Evolutionary conservation across 2,888 invertebrate species (phyloP).

Genomic region (Gisinianus flammeolus): DNA sequence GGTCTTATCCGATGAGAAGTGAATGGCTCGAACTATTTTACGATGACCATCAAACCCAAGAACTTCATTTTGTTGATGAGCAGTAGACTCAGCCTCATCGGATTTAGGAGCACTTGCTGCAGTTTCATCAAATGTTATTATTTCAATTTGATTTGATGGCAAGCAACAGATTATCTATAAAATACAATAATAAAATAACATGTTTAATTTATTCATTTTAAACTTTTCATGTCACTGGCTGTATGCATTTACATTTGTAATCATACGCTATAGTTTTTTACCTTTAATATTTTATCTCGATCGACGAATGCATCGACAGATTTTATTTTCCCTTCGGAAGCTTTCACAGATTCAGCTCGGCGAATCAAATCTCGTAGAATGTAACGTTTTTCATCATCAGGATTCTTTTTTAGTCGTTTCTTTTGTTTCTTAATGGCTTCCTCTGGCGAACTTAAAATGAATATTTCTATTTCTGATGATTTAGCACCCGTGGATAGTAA

Average conservation of each 20-base stretch:
- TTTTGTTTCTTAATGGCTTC: constrained; percentile 73
- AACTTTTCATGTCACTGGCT: no score
- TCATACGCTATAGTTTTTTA: constrained; percentile 55
- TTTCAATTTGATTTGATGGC: constrained; percentile 57
- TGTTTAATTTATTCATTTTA: background rate
- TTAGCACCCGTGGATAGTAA: constrained; percentile 49
- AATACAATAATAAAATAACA: background rate
- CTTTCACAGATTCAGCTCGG: constrained; percentile 60
- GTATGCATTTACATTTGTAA: no score
- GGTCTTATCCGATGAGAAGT: constrained; percentile 89
- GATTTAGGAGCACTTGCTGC: background rate
- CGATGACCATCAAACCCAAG: constrained; percentile 75
- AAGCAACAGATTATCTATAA: constrained; percentile 53
- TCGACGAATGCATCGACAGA: constrained; percentile 74
- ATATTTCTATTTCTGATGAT: constrained; percentile 72
- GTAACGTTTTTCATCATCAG: constrained; percentile 56
- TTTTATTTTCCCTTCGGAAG: constrained; percentile 65
- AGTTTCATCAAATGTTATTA: constrained; percentile 39
- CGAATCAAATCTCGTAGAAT: constrained; percentile 53
- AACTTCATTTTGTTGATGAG: constrained; percentile 15
- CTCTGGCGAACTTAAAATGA: constrained; percentile 76
- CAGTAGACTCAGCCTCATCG: constrained; percentile 16
- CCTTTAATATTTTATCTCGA: constrained; percentile 73
- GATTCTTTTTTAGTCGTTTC: constrained; percentile 80
- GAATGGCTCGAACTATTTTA: constrained; percentile 83